phyloP scores from a whole-genome alignment of 2,888 invertebrate species.

The Cancer borealis region DNA sequence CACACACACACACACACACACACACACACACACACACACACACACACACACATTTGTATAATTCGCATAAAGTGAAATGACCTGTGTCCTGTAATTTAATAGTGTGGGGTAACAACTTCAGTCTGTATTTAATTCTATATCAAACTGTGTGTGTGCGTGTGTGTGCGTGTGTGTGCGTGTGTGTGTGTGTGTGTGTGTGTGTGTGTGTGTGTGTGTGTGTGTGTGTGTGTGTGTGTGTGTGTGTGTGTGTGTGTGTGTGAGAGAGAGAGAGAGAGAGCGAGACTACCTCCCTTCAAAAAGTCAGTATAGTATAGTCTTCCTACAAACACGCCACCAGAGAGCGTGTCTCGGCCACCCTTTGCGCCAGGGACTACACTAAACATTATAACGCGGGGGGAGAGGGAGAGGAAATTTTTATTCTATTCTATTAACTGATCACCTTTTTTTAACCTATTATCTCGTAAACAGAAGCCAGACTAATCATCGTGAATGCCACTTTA shows the following conservation, averaged over 20 bases:
- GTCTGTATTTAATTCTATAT: not conserved
- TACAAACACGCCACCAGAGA: not conserved
- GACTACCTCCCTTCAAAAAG: not conserved
- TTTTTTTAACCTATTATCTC: not conserved
- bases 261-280: not conserved
- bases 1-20: not conserved
- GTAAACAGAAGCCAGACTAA: slow-evolving; percentile 20
- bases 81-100: slow-evolving; percentile 13
- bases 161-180: not conserved
- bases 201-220: not conserved
- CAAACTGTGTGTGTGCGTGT: not conserved
- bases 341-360: not conserved
- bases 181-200: not conserved
- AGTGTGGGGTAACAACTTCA: not conserved
- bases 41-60: not conserved
- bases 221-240: not conserved
- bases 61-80: not conserved
- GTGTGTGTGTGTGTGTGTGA: not conserved
- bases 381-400: not conserved
- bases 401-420: too few relatives aligned
- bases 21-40: not conserved
- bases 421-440: not conserved
- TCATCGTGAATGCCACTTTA: not conserved
- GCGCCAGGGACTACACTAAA: not conserved
- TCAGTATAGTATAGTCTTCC: not conserved